phyloP scores from a whole-genome alignment of 2,797 vertebrate species.

The Babyrousa celebensis region DNA sequence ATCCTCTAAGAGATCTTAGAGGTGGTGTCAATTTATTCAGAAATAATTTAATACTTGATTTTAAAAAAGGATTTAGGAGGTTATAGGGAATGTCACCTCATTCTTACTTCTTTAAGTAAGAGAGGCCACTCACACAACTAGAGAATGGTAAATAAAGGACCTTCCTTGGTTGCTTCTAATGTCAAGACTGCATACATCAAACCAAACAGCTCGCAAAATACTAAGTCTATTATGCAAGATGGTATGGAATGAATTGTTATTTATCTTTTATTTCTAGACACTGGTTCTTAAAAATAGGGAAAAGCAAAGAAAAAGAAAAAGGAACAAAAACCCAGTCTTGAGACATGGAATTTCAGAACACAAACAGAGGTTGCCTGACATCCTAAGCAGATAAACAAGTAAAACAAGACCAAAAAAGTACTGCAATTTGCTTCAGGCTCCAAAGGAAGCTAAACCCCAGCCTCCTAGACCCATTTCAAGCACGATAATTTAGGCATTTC shows the following conservation, averaged over 20 bases:
- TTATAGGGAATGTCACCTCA: neutral
- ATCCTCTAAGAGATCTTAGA: conserved; percentile 68
- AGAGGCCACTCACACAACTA: neutral
- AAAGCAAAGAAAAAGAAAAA: neutral
- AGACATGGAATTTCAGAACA: neutral
- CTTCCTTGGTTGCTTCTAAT: neutral
- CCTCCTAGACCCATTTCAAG: neutral
- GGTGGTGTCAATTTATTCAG: conserved; percentile 66
- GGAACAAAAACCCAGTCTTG: neutral
- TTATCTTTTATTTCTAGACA: neutral
- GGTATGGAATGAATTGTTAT: neutral
- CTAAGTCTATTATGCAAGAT: neutral
- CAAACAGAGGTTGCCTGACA: neutral
- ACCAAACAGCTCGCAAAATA: conserved; percentile 20
- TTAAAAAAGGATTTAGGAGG: conserved; percentile 55
- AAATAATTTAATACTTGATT: conserved; percentile 52
- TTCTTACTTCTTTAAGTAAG: conserved; percentile 22
- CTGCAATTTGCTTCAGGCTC: neutral
- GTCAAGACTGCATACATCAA: neutral
- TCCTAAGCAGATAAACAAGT: neutral
- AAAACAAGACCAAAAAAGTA: neutral
- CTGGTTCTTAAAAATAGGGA: neutral
- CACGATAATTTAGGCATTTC: neutral
- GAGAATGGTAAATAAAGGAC: neutral
- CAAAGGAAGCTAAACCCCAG: neutral